Evolutionary conservation across 1,140 invertebrate genomes (phyloP), one percentile per base, ranked within the genome.

Genomic region (Drosophila littoralis): DNA sequence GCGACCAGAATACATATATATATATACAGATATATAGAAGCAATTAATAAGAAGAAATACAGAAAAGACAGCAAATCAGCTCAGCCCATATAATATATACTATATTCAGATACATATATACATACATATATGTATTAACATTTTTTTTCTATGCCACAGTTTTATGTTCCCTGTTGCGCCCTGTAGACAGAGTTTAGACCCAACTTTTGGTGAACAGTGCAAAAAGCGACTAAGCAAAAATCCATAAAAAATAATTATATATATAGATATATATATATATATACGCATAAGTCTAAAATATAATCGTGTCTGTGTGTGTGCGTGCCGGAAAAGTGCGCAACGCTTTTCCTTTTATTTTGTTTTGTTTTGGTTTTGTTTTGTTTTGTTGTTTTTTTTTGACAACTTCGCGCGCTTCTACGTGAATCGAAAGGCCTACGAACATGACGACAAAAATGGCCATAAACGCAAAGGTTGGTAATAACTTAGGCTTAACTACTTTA

Each of bases 361-460:
- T 42, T 42, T 51, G 38, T 60, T 33, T 61, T 67, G 36, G 36
- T 65, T 61, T n/a, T 35, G 10, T 9, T 36, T 9, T 28, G 42
- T n/a, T 65, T 52, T 64, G n/a, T n/a, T 67, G 22, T 50, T 43
- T 51, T 35, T 51, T 58, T 35, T 33, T 35, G 9, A 8, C 17
- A 6, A 12, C 35, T 61, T 60, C 42, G 36, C 33, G 48, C 61
- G 54, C 48, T 57, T 32, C 4, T 2, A 15, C 33, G 50, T 52
- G 35, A 36, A 52, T 5, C 15, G 7, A 42, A 69, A 51, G 12
- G 9, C 7, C 36, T 45, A 32, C 46, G 65, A 79, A 83, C 17
- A 91, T 91, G 88, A 90, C 82, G 32, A 84, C 82, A 75, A 90
- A 91, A 91, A 91, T 91, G 88, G 88, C 88, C 50, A 91, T 91